Evolutionary conservation across 2,797 vertebrate genomes (phyloP), one percentile per base, ranked within the genome.

Genomic region (Micromesistius poutassou): DNA sequence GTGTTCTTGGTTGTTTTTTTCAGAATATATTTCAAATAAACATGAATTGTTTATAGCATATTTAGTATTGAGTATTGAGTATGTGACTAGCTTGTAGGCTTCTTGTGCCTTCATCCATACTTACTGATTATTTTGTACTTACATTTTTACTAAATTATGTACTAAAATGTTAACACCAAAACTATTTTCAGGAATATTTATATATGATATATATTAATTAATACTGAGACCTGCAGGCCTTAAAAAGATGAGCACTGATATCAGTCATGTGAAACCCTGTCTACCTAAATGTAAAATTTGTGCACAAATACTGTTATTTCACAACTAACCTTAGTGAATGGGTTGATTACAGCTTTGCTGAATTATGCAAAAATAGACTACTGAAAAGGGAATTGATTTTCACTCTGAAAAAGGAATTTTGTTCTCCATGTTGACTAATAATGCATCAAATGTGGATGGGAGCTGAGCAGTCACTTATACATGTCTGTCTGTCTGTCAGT

Each of bases 1-100:
- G 25, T 42, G 22, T 72, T 22, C 0, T 72, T 86, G 77, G 75
- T 19, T 68, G 40, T 19, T 71, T 36, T 80, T 35, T 12, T 73
- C n/a, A n/a, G n/a, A 76, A 81, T 83, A 81, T 85, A 80, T 84
- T 86, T 79, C 28, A 5, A 83, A 84, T 84, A 82, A 85, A 88
- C 76, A 72, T 30, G 7, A 3, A 72, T 30, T 77, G 46, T 66
- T 55, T 76, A 71, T 33, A 71, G 68, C 6, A 35, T 35, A 35
- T 71, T 71, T 71, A 30, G 30, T 30, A 3, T 30, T 71, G 14
- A 30, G 22, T 46, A 46, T 22, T 22, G 16, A 55, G 46, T 55
- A 55, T 19, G 46, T 19, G 19, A 55, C n/a, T 62, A 62, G 55
- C 55, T 5, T 62, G 55, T 25, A 62, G n/a, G 55, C 55, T 62